A percentile compares a stretch with the other conserved stretches of the same genome.
These are phyloP conservation scores for Solenodon paradoxus DNA, from an alignment of 2,113 vertebrate species.

Conservation along the genomic window DNA sequence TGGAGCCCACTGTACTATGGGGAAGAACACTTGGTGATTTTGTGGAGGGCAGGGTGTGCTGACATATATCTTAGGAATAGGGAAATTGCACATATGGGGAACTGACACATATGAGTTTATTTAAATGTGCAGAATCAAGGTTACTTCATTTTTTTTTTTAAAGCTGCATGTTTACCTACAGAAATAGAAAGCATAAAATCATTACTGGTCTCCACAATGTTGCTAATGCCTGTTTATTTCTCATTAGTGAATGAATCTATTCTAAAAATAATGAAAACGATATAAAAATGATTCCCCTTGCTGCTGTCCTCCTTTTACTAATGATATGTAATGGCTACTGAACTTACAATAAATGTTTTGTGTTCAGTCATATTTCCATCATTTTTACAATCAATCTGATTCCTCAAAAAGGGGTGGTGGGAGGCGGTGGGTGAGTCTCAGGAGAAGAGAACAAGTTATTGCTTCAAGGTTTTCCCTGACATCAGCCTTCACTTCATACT, in stretches of 20 bases:
- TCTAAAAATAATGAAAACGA: slow-evolving; percentile 75
- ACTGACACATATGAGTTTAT: too few relatives aligned
- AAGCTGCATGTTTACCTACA: not conserved
- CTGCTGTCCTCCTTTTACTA: slow-evolving; percentile 76
- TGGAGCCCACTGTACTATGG: too few relatives aligned
- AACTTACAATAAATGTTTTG: slow-evolving; percentile 74
- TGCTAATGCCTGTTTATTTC: slow-evolving; percentile 55
- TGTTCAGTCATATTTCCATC: slow-evolving; percentile 81
- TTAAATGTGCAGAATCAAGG: too few relatives aligned
- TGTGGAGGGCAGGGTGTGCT: too few relatives aligned
- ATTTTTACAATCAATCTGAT: slow-evolving; percentile 69
- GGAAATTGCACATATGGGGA: too few relatives aligned
- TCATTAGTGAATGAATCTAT: slow-evolving; percentile 63
- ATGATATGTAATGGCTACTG: slow-evolving; percentile 80
- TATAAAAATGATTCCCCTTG: slow-evolving; percentile 68
- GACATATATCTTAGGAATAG: too few relatives aligned
- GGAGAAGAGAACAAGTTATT: slow-evolving; percentile 85
- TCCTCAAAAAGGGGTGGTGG: slow-evolving; percentile 53
- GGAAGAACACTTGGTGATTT: too few relatives aligned
- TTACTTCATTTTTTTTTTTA: too few relatives aligned
- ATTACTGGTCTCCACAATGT: slow-evolving; percentile 55
- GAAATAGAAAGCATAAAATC: slow-evolving; percentile 50
- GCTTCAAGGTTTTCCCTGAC: slow-evolving; percentile 87
- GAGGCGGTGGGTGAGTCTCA: too few relatives aligned
- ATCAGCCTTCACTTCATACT: slow-evolving; percentile 89